These are phyloP conservation scores for Caenorhabditis afra DNA, from an alignment of 2,888 invertebrate genomes.

Conservation along the genomic window DNA sequence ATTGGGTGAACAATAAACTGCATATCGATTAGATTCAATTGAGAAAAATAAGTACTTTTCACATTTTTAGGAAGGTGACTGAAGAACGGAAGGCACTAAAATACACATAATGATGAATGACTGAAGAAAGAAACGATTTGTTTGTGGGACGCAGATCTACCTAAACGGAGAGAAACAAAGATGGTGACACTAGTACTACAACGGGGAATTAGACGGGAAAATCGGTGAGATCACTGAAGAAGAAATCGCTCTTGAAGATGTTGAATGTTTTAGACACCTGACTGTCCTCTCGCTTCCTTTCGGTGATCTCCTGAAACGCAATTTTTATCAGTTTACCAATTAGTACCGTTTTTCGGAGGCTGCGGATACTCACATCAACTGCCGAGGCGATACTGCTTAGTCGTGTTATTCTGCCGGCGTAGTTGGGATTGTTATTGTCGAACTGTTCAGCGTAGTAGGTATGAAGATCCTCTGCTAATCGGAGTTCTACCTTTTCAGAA, in stretches of 20 bases:
- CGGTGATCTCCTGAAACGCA: constrained; percentile 60
- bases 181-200: no score
- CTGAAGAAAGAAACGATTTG: constrained; percentile 24
- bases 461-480: constrained; percentile 60
- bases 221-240: constrained; percentile 64
- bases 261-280: constrained; percentile 68
- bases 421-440: constrained; percentile 59
- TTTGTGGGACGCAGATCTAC: constrained; percentile 20
- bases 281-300: constrained; percentile 61
- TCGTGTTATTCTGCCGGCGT: constrained; percentile 58
- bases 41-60: background rate
- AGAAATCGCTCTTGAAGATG: constrained; percentile 68
- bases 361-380: constrained; percentile 59
- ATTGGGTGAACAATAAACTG: background rate
- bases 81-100: constrained; percentile 40
- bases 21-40: background rate
- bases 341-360: no score
- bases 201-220: constrained; percentile 59
- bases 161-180: constrained; percentile 18
- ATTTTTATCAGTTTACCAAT: background rate
- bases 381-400: constrained; percentile 62
- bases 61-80: background rate
- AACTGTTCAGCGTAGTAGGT: constrained; percentile 55
- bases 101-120: constrained; percentile 51
- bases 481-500: constrained; percentile 54